These are phyloP conservation scores for Chionis minor DNA, from an alignment of 2,113 vertebrate species.

Conservation along the genomic window DNA sequence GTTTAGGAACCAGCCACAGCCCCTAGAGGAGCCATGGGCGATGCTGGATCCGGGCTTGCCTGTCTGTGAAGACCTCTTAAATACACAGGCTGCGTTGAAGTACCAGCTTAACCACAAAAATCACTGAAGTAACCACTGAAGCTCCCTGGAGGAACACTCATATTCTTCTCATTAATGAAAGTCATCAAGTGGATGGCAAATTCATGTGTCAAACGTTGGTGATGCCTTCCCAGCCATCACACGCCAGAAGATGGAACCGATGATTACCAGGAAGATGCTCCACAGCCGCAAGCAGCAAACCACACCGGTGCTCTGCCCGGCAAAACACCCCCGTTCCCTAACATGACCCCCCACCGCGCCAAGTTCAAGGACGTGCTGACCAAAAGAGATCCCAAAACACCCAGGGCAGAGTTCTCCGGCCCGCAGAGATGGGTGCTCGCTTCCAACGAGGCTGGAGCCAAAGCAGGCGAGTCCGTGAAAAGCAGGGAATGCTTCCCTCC, in stretches of 20 bases:
- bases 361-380: accelerated
- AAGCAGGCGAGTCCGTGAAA: background rate
- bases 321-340: background rate
- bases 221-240: background rate
- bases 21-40: accelerated
- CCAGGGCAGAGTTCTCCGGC: background rate
- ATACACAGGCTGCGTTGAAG: background rate
- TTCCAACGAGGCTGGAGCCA: background rate
- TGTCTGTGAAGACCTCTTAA: background rate
- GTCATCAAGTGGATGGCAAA: background rate
- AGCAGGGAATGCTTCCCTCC: background rate
- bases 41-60: background rate
- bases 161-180: background rate
- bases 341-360: background rate
- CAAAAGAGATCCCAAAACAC: background rate
- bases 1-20: background rate
- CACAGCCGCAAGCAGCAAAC: background rate
- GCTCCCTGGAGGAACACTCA: background rate
- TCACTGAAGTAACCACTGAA: background rate
- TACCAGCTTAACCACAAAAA: background rate
- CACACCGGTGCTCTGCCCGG: accelerated
- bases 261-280: background rate
- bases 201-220: background rate
- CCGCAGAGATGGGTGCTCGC: background rate
- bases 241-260: accelerated